Evolutionary conservation across 2,888 invertebrate genomes (phyloP), one percentile per base, ranked within the genome.

Genomic region (Octonoba sinensis): DNA sequence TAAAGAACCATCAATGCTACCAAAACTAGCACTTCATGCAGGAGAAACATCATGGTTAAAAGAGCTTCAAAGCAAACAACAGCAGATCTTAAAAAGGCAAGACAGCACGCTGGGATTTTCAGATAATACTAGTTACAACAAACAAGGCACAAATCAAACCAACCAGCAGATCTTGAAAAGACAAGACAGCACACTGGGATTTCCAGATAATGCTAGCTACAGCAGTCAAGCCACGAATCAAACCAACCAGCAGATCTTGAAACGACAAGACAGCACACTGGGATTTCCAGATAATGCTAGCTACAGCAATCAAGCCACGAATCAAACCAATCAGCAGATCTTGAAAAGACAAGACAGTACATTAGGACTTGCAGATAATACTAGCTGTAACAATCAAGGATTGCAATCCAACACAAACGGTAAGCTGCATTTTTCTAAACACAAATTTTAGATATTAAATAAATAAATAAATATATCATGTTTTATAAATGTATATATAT

Each of bases 41-140:
- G 75, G 75, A 65, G 82, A 72, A n/a, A 71, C 71, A 60, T 82
- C 91, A 15, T 94, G 95, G 93, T 88, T 95, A 16, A 91, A 92
- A 86, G 95, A 95, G 87, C 88, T 95, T 47, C 95, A 95, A 89
- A 93, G 93, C 0, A 95, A 87, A 75, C 87, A 87, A 89, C 93
- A 91, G 8, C 92, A 92, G 75, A 88, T 92, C 76, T 89, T 90
- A 86, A 90, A 89, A 83, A 92, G 91, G 89, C 88, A 91, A 62
- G 87, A 76, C 47, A 71, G 59, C 67, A 49, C n/a, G 20, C 20
- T 24, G 15, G 76, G 59, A 57, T 51, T 64, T 22, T 22, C 76
- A 54, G 70, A 36, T 36, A 36, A 2, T 36, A 8, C 36, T 36
- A 36, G 11, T 11, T 8, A 8, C 36, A 66, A 47, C 27, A 44